Base-by-base conservation (phyloP, 2,113 vertebrate genomes). In the Malurus melanocephalus region DNA sequence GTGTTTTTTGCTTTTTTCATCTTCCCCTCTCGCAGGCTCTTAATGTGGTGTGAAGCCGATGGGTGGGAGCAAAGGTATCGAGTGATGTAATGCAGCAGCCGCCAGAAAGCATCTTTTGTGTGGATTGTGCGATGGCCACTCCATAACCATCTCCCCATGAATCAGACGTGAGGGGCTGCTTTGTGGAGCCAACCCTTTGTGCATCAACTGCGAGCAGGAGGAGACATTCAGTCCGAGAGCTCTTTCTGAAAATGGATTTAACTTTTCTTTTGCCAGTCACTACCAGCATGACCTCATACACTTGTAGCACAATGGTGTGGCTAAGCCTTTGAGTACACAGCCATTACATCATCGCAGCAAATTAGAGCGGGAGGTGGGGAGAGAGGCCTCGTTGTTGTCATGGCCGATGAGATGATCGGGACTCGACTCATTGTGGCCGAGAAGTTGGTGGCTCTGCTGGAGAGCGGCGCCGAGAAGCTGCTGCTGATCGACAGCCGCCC, bases 401-500 rank as follows among this genome's bases (percentile, higher is more conserved):
- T 99, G 98, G 98, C 98, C 32, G 95, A 98, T 92, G 96, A 90
- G 95, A 96, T 96, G 81, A 89, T 88, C 61, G 91, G 94, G 27
- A 97, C 97, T 85, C 97, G 90, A 59, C 80, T 95, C 94, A 97
- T 99, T 24, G 97, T 96, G 14, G 93, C 98, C 0, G 98, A 99
- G 96, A 98, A 96, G 48, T 93, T 99, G 96, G 99, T 99, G 97
- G 97, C 98, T 45, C 96, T 99, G 96, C 97, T 99, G 96, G 99
- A 99, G 97, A 98, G 98, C 2, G 98, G 98, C 9, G 96, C 98
- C 53, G 98, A 98, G 92, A 98, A 96, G 38, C 94, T 99, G 96
- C 97, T 99, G 42, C 97, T 99, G 93, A 98, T 99, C 53, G 99
- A 99, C 92, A 99, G 99, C 96, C 97, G 99, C 32, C 98, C 99